Conservation (phyloP, 2,113 vertebrate genomes). For the Amazona guildingii region DNA sequence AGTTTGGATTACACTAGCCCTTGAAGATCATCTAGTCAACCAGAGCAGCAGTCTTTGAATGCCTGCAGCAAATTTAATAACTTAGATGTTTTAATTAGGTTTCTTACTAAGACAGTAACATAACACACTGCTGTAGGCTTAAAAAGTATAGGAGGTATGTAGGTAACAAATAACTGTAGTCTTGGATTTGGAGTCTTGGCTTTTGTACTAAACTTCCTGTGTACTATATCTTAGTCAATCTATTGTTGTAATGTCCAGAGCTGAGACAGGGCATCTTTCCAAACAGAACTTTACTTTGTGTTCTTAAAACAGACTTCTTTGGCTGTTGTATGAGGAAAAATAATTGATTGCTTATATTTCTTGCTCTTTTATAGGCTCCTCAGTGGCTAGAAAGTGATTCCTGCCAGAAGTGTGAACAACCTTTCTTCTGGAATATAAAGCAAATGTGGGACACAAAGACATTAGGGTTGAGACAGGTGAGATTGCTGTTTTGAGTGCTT, state of each 20-base stretch:
- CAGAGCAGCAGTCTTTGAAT: neutral
- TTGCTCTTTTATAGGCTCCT: conserved; percentile 81
- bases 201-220: neutral
- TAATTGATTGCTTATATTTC: neutral
- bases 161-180: neutral
- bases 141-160: neutral
- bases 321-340: neutral
- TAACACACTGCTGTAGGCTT: neutral
- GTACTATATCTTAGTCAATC: neutral
- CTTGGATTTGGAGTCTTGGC: neutral
- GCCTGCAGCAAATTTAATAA: neutral
- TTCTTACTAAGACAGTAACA: neutral
- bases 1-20: neutral
- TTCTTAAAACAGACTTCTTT: neutral
- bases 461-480: conserved; percentile 90
- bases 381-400: conserved; percentile 97
- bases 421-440: conserved; percentile 99
- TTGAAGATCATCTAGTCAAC: neutral
- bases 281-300: neutral
- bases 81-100: neutral
- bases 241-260: neutral
- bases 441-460: conserved; percentile 99
- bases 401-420: conserved; percentile 96
- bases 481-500: neutral
- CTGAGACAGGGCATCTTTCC: neutral